Percentiles rank a stretch among this genome's conserved stretches.
Evolutionary conservation across 2,888 invertebrate species (phyloP).

Genomic region (Ischnura elegans): DNA sequence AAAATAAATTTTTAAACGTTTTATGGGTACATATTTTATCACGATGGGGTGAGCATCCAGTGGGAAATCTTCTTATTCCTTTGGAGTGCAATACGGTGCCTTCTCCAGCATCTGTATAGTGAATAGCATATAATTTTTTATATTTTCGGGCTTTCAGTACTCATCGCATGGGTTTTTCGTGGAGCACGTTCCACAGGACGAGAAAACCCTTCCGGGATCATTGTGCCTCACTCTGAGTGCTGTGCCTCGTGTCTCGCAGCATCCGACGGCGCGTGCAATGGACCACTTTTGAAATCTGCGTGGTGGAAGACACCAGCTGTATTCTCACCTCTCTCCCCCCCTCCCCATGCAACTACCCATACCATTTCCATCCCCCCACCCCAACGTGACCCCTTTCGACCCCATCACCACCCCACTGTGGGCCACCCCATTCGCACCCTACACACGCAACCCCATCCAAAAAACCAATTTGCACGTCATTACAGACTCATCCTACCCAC

Average conservation of each 20-base stretch:
- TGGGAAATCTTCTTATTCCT: no score
- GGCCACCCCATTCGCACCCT: neutral
- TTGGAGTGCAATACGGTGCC: no score
- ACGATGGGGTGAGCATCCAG: no score
- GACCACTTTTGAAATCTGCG: neutral
- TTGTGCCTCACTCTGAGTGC: neutral
- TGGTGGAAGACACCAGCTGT: no score
- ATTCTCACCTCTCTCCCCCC: neutral
- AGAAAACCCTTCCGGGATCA: no score
- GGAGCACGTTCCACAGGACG: no score
- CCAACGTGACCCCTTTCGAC: slow-evolving; percentile 20
- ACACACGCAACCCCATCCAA: neutral
- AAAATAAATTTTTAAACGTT: no score
- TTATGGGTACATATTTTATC: no score
- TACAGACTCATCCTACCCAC: slow-evolving; percentile 44
- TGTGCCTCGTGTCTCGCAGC: neutral
- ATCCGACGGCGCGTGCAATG: neutral
- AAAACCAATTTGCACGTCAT: slow-evolving; percentile 67
- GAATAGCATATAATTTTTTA: no score
- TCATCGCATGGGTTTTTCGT: no score
- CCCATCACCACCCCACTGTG: neutral
- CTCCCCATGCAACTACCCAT: neutral
- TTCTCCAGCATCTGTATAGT: no score
- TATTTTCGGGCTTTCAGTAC: no score
- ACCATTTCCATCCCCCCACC: neutral